A percentile compares a stretch with the other conserved stretches of the same genome.
phyloP scores from a whole-genome alignment of 64 coral and sea anemone genomes.

The Catalaphyllia jardinei region DNA sequence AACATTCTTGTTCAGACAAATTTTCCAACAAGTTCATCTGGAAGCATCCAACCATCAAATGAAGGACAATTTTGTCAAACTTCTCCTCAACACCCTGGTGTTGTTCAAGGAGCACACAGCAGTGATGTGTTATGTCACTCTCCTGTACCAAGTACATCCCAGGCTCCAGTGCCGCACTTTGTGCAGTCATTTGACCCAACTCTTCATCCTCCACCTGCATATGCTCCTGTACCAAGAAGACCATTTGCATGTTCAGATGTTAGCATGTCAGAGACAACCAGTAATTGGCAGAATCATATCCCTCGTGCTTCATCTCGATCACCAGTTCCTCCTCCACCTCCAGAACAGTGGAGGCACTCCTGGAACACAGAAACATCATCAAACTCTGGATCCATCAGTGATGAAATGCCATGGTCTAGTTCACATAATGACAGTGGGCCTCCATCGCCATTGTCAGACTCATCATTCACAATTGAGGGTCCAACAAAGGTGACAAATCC shows the following conservation, averaged over 20 bases:
- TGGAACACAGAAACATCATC: slow-evolving; percentile 97
- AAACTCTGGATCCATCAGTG: slow-evolving; percentile 84
- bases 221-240: slow-evolving; percentile 70
- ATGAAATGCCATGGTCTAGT: slow-evolving; percentile 79
- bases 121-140: slow-evolving; percentile 28
- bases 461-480: slow-evolving; percentile 66
- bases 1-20: slow-evolving; percentile 89
- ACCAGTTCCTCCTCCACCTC: slow-evolving; percentile 47
- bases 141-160: slow-evolving; percentile 27
- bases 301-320: slow-evolving; percentile 35
- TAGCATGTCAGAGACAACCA: slow-evolving; percentile 30
- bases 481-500: slow-evolving; percentile 49
- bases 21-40: slow-evolving; percentile 35
- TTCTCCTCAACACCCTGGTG: slow-evolving; percentile 16
- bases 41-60: background rate
- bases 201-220: slow-evolving; percentile 57
- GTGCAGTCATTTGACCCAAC: slow-evolving; percentile 76
- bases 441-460: slow-evolving; percentile 75
- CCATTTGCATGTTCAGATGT: slow-evolving; percentile 50
- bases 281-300: slow-evolving; percentile 18
- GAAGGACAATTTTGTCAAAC: slow-evolving; percentile 42
- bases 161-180: slow-evolving; percentile 66
- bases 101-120: slow-evolving; percentile 43
- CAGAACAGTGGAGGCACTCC: slow-evolving; percentile 77
- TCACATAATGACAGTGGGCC: slow-evolving; percentile 77